These are phyloP conservation scores for Melanostigma gelatinosum DNA, from an alignment of 2,113 vertebrate species.

Conservation along the genomic window DNA sequence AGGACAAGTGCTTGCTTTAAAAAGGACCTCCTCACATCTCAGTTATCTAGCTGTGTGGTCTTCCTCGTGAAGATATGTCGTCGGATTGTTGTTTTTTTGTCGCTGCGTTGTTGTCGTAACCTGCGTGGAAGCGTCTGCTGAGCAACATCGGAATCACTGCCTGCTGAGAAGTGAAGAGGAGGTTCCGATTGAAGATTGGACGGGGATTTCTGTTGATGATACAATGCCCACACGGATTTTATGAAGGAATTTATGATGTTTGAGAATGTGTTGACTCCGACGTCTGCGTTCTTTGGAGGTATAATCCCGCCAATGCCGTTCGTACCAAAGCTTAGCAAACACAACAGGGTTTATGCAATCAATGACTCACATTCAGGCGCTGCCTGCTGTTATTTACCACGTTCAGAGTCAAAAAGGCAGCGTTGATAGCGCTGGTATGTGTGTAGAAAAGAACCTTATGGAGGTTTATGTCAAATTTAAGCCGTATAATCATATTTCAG, in stretches of 20 bases:
- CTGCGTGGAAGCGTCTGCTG: not conserved
- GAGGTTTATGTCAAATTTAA: not conserved
- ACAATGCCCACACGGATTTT: not conserved
- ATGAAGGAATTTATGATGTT: constrained; percentile 11
- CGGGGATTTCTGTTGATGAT: not conserved
- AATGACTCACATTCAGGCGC: not conserved
- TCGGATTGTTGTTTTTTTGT: not conserved
- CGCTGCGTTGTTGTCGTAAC: constrained; percentile 12
- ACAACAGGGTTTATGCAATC: not conserved
- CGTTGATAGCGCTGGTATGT: not conserved
- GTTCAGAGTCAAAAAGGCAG: not conserved
- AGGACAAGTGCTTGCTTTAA: constrained; percentile 66
- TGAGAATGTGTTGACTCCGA: constrained; percentile 11
- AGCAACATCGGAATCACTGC: constrained; percentile 7
- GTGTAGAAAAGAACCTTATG: not conserved
- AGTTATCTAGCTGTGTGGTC: constrained; percentile 74
- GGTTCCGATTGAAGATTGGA: not conserved
- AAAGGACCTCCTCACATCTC: constrained; percentile 52
- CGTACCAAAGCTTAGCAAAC: constrained; percentile 13
- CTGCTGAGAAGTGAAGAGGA: not conserved
- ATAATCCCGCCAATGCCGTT: constrained; percentile 1
- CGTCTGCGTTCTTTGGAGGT: not conserved
- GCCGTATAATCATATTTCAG: not conserved
- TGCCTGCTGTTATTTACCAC: constrained; percentile 1
- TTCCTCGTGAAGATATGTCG: constrained; percentile 18